These are phyloP conservation scores for Drosophila anceps DNA, from an alignment of 2,888 invertebrate genomes.

Conservation along the genomic window DNA sequence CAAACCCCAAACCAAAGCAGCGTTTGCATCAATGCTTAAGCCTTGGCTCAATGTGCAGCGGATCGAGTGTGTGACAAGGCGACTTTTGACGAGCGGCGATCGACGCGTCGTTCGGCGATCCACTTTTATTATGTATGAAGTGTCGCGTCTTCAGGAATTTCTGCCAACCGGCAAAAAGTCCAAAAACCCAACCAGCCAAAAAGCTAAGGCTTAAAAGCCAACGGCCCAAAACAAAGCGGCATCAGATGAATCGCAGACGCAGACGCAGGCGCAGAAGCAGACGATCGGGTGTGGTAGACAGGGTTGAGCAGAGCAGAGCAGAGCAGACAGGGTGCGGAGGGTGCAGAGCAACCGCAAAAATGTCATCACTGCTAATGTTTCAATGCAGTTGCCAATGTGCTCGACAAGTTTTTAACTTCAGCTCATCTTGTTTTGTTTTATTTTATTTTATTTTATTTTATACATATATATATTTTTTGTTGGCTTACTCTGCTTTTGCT, in stretches of 20 bases:
- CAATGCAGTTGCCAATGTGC: constrained; percentile 75
- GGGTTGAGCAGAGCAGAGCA: not conserved
- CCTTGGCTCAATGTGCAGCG: constrained; percentile 47
- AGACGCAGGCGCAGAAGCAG: constrained; percentile 39
- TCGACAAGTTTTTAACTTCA: constrained; percentile 48
- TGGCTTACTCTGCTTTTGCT: constrained; percentile 16
- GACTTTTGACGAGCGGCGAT: constrained; percentile 46
- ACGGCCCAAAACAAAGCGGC: constrained; percentile 39
- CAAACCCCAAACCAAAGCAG: constrained; percentile 18
- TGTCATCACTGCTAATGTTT: constrained; percentile 84
- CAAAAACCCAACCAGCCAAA: constrained; percentile 32
- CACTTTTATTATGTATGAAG: constrained; percentile 81
- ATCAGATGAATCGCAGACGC: constrained; percentile 45
- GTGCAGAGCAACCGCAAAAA: constrained; percentile 77
- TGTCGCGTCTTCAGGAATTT: constrained; percentile 78
- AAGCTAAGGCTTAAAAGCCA: constrained; percentile 43
- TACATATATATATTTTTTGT: not conserved
- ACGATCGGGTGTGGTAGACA: constrained; percentile 28
- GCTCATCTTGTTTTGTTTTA: constrained; percentile 57
- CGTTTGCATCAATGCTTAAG: constrained; percentile 35
- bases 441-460: not conserved
- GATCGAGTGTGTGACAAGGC: constrained; percentile 44
- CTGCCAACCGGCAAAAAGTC: constrained; percentile 39
- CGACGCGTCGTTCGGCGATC: constrained; percentile 47
- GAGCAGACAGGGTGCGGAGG: not conserved